phyloP scores from a whole-genome alignment of 2,113 vertebrate genomes.

The Dromiciops gliroides region DNA sequence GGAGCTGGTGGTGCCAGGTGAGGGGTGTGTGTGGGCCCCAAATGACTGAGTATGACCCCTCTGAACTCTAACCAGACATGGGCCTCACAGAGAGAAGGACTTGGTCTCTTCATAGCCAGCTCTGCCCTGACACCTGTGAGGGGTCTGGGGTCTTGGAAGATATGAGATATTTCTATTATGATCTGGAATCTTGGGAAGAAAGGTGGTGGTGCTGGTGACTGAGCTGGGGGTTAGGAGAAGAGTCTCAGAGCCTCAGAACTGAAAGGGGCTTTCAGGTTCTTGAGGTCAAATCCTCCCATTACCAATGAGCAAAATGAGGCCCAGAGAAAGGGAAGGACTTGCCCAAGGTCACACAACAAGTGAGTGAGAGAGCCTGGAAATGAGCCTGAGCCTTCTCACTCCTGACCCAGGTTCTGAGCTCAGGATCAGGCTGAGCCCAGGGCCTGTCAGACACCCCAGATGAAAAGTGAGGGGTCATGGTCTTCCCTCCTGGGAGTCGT shows the following conservation, averaged over 20 bases:
- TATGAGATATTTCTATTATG: background rate
- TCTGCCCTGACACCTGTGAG: background rate
- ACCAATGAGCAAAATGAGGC: background rate
- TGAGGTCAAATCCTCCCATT: background rate
- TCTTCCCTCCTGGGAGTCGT: background rate
- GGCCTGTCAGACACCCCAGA: background rate
- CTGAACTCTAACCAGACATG: too few species aligned
- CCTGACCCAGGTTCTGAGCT: background rate
- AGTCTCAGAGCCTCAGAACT: background rate
- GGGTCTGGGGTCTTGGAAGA: background rate
- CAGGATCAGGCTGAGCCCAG: background rate
- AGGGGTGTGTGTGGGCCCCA: background rate
- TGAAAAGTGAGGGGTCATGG: background rate
- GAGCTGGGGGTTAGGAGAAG: background rate
- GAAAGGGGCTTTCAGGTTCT: background rate
- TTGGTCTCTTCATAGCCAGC: background rate
- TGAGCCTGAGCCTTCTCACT: background rate
- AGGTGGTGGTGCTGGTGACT: background rate
- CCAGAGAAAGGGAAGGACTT: background rate
- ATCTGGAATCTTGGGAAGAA: background rate
- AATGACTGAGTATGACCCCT: background rate
- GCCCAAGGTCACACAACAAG: background rate
- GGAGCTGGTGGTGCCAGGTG: background rate
- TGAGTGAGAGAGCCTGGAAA: background rate
- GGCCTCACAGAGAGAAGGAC: background rate